Conservation (phyloP, 2,797 vertebrate genomes). For the Enteromius radiatus region DNA sequence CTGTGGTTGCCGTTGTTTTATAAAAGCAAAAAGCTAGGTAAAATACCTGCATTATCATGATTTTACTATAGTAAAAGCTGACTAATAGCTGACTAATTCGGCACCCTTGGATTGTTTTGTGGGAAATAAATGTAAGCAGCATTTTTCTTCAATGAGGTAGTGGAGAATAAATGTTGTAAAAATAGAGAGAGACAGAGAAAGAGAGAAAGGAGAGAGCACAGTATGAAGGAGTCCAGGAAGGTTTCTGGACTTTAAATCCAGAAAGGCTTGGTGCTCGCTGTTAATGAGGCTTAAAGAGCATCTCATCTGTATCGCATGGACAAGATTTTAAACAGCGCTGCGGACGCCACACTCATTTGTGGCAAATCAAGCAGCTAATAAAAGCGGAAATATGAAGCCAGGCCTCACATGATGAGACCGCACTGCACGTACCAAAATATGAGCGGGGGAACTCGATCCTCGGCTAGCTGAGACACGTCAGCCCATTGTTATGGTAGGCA, state of each 20-base stretch:
- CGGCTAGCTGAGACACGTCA: conserved; percentile 16
- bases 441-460: conserved; percentile 48
- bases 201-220: conserved; percentile 14
- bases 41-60: background rate
- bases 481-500: conserved; percentile 33
- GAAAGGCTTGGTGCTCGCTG: conserved; percentile 16
- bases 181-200: conserved; percentile 49
- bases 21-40: background rate
- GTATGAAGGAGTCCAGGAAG: background rate
- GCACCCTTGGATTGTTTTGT: conserved; percentile 67
- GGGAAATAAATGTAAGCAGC: conserved; percentile 69
- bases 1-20: background rate
- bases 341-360: conserved; percentile 67
- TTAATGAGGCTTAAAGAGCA: conserved; percentile 41
- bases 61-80: conserved; percentile 56
- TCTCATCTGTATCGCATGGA: conserved; percentile 12
- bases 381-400: conserved; percentile 68
- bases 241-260: conserved; percentile 1
- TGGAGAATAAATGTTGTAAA: conserved; percentile 72
- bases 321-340: conserved; percentile 59
- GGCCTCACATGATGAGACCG: conserved; percentile 69
- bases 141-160: conserved; percentile 80
- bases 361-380: conserved; percentile 72
- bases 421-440: conserved; percentile 67
- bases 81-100: conserved; percentile 60